Evolutionary conservation across 1,140 invertebrate species (phyloP), one percentile per base, ranked within the genome.

Genomic region (Glossosoma conforme): DNA sequence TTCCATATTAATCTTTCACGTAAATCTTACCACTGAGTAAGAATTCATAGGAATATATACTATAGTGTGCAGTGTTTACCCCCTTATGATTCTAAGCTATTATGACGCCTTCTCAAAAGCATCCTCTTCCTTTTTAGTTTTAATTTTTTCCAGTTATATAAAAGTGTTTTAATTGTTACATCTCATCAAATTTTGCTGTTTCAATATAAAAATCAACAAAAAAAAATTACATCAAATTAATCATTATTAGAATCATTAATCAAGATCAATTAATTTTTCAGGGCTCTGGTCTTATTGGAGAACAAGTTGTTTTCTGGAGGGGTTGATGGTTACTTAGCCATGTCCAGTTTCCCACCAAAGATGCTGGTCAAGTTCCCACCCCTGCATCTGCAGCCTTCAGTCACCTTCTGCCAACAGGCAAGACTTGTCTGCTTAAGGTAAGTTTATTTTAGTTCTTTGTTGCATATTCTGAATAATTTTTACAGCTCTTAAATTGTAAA

Each of bases 301-400:
- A 75, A 79, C 2, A 81, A 81, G 60, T 68, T 94, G 17, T 81
- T 86, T 62, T 93, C 90, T 2, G 87, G 82, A 53, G 91, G 87
- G 22, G 73, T 85, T 14, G 87, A 91, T 70, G 85, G 86, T 2
- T 84, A 89, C 61, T 67, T 92, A 1, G 80, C 82, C 3, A 65
- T 86, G 15, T 82, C 81, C 35, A 79, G 74, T 56, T 79, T 76
- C 6, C 80, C 77, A 2, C 84, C 80, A 2, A 83, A 83, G 69
- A 75, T 77, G 51, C 63, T 86, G 3, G 69, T 83, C 41, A 84
- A 86, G 65, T 82, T 86, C 65, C 85, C 85, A 5, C 85, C 86
- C 2, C 72, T 89, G 56, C 65, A 85, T 9, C 77, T 83, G 62
- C 65, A 72, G 15, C 77, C 78, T 1, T 78, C 80, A 45, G 80